These are phyloP conservation scores for Camptogramma bilineatum DNA, from an alignment of 2,888 invertebrate species.

Conservation along the genomic window DNA sequence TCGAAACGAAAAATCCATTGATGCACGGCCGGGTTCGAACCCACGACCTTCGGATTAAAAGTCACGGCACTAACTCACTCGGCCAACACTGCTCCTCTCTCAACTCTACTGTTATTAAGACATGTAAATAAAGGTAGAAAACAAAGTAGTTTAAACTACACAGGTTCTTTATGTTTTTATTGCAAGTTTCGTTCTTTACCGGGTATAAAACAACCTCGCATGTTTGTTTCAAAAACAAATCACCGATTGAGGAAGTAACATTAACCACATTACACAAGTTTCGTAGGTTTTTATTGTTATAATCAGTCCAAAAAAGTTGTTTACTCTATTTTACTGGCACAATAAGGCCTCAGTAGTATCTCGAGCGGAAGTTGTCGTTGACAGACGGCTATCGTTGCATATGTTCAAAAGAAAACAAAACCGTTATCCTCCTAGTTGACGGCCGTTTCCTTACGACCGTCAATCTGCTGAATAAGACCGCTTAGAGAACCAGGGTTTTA, in stretches of 20 bases:
- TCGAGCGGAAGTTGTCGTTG: too few species aligned
- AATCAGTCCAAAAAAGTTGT: background rate
- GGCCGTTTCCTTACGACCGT: too few species aligned
- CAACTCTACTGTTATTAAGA: background rate
- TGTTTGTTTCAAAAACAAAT: slow-evolving; percentile 1
- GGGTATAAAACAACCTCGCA: background rate
- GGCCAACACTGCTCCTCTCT: too few species aligned
- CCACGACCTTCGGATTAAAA: too few species aligned
- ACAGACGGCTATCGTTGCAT: too few species aligned
- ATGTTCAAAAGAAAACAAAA: too few species aligned
- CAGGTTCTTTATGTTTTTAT: background rate
- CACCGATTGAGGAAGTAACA: background rate
- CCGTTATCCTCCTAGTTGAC: too few species aligned
- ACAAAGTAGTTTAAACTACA: background rate
- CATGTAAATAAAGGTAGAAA: background rate
- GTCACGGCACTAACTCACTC: too few species aligned
- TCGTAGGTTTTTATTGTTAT: background rate
- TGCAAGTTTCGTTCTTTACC: background rate
- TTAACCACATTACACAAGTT: slow-evolving; percentile 4
- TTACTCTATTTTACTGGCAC: background rate
- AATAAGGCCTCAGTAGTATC: too few species aligned
- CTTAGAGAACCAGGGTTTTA: background rate
- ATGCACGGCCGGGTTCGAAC: too few species aligned
- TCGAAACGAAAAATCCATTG: too few species aligned
- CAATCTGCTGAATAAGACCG: too few species aligned